These are phyloP conservation scores for Maniola jurtina DNA, from an alignment of 1,140 invertebrate species.

Conservation along the genomic window DNA sequence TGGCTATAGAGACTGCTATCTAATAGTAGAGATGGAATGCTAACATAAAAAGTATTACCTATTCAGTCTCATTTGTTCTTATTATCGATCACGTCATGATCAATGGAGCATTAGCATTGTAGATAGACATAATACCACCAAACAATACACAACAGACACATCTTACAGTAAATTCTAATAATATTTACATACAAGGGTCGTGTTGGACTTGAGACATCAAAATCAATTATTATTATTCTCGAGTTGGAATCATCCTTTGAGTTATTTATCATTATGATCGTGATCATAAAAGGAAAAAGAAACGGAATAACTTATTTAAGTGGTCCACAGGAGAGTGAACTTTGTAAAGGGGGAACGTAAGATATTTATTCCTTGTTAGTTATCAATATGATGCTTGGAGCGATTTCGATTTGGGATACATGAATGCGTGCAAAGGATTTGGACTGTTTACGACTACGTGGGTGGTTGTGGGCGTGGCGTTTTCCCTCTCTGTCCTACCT, in stretches of 20 bases:
- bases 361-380: conserved; percentile 39
- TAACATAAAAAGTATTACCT: no score
- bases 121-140: background rate
- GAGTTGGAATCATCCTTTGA: conserved; percentile 63
- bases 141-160: background rate
- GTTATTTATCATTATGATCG: conserved; percentile 77
- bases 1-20: no score
- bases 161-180: conserved; percentile 7
- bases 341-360: conserved; percentile 43
- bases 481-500: conserved; percentile 43
- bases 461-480: conserved; percentile 74
- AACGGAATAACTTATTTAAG: conserved; percentile 71
- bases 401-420: conserved; percentile 77
- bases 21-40: no score
- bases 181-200: conserved; percentile 28
- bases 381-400: conserved; percentile 53
- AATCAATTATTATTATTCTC: conserved; percentile 74
- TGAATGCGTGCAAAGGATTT: conserved; percentile 77
- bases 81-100: background rate
- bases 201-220: conserved; percentile 75
- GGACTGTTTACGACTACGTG: conserved; percentile 75
- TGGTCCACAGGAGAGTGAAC: conserved; percentile 43
- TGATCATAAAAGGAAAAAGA: conserved; percentile 71
- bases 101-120: background rate
- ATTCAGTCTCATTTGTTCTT: no score